Conservation (phyloP, 35 echinoderm and acorn worm genomes). For the Amphiura filiformis region DNA sequence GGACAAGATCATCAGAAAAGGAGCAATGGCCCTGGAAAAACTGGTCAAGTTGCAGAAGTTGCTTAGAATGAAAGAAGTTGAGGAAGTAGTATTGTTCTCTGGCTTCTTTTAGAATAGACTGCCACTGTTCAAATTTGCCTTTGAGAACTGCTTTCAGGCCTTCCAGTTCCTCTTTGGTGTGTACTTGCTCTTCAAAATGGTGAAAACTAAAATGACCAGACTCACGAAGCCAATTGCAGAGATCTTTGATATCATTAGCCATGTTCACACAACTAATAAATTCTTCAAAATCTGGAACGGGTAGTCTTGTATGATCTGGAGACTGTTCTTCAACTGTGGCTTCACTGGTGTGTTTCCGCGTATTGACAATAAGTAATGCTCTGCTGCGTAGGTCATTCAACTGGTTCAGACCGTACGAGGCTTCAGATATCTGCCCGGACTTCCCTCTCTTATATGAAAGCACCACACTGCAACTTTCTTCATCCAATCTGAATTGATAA, state of each 20-base stretch:
- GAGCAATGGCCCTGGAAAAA: slow-evolving; percentile 2
- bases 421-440: neutral
- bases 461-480: slow-evolving; percentile 22
- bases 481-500: slow-evolving; percentile 11
- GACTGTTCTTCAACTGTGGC: neutral
- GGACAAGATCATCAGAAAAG: neutral
- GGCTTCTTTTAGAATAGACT: neutral
- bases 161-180: neutral
- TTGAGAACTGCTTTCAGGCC: neutral
- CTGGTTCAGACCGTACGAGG: slow-evolving; percentile 3
- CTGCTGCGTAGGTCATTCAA: slow-evolving; percentile 42
- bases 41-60: slow-evolving; percentile 32
- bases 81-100: slow-evolving; percentile 19
- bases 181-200: neutral
- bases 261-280: slow-evolving; percentile 24
- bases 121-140: neutral
- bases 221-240: neutral
- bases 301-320: neutral
- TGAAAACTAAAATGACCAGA: slow-evolving; percentile 32
- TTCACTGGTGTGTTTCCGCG: neutral
- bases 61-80: slow-evolving; percentile 37
- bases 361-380: slow-evolving; percentile 28
- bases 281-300: neutral
- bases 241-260: slow-evolving; percentile 34
- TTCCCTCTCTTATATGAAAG: slow-evolving; percentile 12